phyloP scores from a whole-genome alignment of 2,888 invertebrate species.

The Aphidius colemani region DNA sequence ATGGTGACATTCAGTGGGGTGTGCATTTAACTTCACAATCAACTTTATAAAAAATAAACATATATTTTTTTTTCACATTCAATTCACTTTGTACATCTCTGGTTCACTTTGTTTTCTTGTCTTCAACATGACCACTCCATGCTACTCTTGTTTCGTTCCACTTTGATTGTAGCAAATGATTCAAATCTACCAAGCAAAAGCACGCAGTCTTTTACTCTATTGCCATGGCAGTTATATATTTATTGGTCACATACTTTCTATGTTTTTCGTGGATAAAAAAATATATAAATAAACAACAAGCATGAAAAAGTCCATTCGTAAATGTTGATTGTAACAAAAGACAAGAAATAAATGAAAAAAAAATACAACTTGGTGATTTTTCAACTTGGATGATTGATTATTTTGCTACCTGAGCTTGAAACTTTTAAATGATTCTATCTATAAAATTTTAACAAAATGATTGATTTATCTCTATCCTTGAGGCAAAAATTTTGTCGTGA shows the following conservation, averaged over 20 bases:
- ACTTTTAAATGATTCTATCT: no score
- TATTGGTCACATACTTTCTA: constrained; percentile 16
- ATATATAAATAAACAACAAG: constrained; percentile 9
- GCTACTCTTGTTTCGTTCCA: constrained; percentile 6
- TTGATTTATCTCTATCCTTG: no score
- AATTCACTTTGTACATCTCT: neutral
- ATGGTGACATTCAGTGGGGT: constrained; percentile 1
- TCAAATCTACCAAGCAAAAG: constrained; percentile 3
- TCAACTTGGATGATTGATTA: neutral
- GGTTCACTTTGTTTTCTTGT: constrained; percentile 1
- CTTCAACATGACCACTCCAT: no score
- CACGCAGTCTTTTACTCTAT: constrained; percentile 1
- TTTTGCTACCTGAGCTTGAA: no score
- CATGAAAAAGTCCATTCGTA: constrained; percentile 6
- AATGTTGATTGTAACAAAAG: neutral
- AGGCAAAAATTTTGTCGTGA: no score
- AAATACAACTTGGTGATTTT: neutral
- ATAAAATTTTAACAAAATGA: no score
- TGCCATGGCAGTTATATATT: constrained; percentile 12
- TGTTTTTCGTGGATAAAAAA: neutral
- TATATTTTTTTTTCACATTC: constrained; percentile 4
- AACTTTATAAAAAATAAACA: neutral
- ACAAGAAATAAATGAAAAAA: neutral
- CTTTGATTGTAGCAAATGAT: constrained; percentile 16
- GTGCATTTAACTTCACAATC: constrained; percentile 20